A percentile compares a stretch with the other conserved stretches of the same genome.
Evolutionary conservation across 2,888 invertebrate genomes (phyloP).

Genomic region (Psococerastis gibbosa): DNA sequence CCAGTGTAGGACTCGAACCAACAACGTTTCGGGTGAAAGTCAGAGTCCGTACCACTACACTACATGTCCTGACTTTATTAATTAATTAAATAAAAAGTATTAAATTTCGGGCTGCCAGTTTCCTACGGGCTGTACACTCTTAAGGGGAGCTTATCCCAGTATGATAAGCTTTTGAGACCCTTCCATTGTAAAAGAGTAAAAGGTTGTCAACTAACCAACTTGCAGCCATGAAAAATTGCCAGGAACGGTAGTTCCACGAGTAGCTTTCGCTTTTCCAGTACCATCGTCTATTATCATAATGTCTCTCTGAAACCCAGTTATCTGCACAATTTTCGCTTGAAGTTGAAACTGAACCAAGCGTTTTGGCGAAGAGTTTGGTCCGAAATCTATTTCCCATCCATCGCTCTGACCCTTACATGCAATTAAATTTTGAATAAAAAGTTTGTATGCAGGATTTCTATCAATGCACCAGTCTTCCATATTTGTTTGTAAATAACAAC

Average conservation of each 20-base stretch:
- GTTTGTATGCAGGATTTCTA: conserved; percentile 1
- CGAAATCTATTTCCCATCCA: neutral
- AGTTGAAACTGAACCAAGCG: conserved; percentile 12
- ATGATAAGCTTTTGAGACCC: neutral
- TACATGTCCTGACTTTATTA: too few relatives aligned
- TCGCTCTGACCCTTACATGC: neutral
- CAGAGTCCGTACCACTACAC: too few relatives aligned
- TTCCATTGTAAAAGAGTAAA: too few relatives aligned
- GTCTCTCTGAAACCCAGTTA: conserved; percentile 14
- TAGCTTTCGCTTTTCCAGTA: conserved; percentile 16
- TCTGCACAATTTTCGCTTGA: conserved; percentile 16
- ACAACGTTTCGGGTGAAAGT: too few relatives aligned
- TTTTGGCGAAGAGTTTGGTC: too few relatives aligned
- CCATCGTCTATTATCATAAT: conserved; percentile 16
- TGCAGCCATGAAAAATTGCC: conserved; percentile 12
- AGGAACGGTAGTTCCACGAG: conserved; percentile 14
- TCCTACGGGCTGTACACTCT: too few relatives aligned
- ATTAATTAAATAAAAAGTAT: too few relatives aligned
- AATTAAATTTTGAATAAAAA: neutral
- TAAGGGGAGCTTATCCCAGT: too few relatives aligned
- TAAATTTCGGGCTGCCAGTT: too few relatives aligned
- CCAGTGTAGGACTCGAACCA: too few relatives aligned
- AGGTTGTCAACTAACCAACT: too few relatives aligned
- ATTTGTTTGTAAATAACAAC: neutral
- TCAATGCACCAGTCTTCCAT: neutral